Evolutionary conservation across 2,888 invertebrate species (phyloP), one percentile per base, ranked within the genome.

Genomic region (Trichacis sp.): DNA sequence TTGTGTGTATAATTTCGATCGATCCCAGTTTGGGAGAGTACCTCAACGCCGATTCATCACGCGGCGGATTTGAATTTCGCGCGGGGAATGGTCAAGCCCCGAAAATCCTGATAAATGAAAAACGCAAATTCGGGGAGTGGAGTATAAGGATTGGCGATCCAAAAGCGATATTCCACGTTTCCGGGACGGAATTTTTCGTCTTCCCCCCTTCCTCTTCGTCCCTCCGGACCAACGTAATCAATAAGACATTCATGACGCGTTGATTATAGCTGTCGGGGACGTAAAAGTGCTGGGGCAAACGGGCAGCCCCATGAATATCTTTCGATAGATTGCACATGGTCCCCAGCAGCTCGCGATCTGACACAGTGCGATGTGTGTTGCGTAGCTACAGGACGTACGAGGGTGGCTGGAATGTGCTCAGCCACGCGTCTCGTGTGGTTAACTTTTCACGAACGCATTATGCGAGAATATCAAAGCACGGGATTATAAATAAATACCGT

Each of bases 321-420:
- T 83, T 83, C 84, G 83, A 83, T 83, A 84, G 83, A 84, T 84
- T 83, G 84, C 83, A 80, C 83, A 84, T 78, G 76, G 75, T 75
- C 74, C 77, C 73, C 73, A 54, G 57, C 72, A 24, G 24, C 71
- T 75, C 64, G 69, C 61, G 60, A 66, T 66, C 59, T 69, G 61
- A 64, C 68, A 72, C 73, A 69, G 66, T 72, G 52, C 71, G 73
- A 74, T 76, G 74, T 72, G 72, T 72, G 72, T 70, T 72, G 70
- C 73, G 72, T 66, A 51, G 49, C 30, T 54, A 50, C 42, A 43
- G 47, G 45, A 64, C 69, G n/a, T n/a, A n/a, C 24, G 73, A 74
- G 74, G 75, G 73, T 73, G 74, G 74, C 68, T 69, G 72, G 62
- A 73, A 72, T 62, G 69, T 73, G 74, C 75, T 61, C 64, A 79